phyloP scores from a whole-genome alignment of 2,113 vertebrate species.

The Callipepla californica region DNA sequence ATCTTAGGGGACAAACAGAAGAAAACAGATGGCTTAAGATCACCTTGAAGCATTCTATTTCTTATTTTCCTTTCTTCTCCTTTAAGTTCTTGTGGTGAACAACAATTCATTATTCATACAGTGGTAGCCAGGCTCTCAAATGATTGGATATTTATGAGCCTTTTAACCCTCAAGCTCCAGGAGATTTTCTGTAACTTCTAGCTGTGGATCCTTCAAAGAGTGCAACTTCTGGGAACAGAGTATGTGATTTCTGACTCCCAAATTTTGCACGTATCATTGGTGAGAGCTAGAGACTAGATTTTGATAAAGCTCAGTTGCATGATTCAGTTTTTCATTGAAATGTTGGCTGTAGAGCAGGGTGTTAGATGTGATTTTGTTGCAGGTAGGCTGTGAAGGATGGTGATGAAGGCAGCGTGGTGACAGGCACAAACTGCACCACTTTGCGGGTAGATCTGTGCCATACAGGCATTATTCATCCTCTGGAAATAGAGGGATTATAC shows the following conservation, averaged over 20 bases:
- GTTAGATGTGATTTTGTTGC: constrained; percentile 14
- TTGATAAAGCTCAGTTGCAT: background rate
- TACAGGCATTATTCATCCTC: background rate
- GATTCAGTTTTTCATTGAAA: background rate
- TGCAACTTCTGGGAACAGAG: background rate
- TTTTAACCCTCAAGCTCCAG: background rate
- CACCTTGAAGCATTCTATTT: background rate
- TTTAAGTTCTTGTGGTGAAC: background rate
- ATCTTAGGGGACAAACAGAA: background rate
- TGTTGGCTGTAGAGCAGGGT: background rate
- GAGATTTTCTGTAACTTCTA: background rate
- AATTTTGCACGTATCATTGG: background rate
- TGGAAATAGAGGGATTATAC: background rate
- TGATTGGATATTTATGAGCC: constrained; percentile 40
- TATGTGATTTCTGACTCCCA: fast-evolving
- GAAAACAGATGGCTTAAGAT: background rate
- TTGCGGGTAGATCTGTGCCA: background rate
- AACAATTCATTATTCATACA: constrained; percentile 46
- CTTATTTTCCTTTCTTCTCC: background rate
- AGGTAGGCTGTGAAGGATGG: background rate
- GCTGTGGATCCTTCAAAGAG: background rate
- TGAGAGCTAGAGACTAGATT: background rate
- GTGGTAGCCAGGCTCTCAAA: background rate
- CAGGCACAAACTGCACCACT: background rate
- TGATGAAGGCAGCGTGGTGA: background rate